phyloP scores from a whole-genome alignment of 2,797 vertebrate species.

The Buphagus erythrorhynchus region DNA sequence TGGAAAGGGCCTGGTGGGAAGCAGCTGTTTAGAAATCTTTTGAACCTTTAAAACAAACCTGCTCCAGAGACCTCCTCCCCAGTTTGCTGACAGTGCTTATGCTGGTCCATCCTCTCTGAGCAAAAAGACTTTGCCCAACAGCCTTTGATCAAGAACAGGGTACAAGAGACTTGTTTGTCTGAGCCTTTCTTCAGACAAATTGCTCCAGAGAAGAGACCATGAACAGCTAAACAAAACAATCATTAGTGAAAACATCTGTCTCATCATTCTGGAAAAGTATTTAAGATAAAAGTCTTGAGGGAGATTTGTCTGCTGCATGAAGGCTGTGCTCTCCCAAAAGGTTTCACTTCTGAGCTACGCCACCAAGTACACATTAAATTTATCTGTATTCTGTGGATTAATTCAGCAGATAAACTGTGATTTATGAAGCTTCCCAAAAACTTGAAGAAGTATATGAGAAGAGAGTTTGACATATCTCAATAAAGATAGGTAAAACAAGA shows the following conservation, averaged over 20 bases:
- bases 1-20: not conserved
- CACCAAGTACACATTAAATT: not conserved
- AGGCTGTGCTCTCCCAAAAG: not conserved
- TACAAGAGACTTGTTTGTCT: not conserved
- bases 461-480: not conserved
- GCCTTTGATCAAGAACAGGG: not conserved
- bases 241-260: not conserved
- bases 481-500: not conserved
- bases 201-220: not conserved
- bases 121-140: not conserved
- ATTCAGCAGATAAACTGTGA: not conserved
- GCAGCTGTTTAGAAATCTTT: not conserved
- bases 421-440: not conserved
- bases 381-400: not conserved
- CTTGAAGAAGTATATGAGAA: not conserved
- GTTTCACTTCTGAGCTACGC: not conserved
- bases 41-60: not conserved
- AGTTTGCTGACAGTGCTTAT: accelerated
- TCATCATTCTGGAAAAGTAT: not conserved
- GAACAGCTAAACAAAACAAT: not conserved
- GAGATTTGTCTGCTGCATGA: not conserved
- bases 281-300: not conserved
- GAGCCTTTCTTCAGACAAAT: not conserved
- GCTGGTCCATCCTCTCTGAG: not conserved
- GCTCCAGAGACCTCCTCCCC: not conserved